Percentiles rank a stretch among this genome's conserved stretches.
phyloP scores from a whole-genome alignment of 2,113 vertebrate genomes.

The Platysteira castanea region DNA sequence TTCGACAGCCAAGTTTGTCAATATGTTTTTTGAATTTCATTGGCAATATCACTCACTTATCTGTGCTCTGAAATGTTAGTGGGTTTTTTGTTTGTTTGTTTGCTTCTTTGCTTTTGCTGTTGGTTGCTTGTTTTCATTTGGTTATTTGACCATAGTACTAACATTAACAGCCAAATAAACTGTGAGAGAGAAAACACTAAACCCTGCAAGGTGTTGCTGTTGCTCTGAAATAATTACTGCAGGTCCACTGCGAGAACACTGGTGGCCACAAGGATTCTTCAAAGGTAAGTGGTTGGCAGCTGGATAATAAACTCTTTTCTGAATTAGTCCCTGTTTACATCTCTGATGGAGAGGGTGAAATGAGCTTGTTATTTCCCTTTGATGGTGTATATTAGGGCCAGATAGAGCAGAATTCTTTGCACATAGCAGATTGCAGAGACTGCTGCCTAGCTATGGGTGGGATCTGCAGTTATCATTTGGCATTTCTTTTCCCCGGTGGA shows the following conservation, averaged over 20 bases:
- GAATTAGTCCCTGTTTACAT: background rate
- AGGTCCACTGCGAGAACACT: background rate
- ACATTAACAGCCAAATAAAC: background rate
- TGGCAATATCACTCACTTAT: background rate
- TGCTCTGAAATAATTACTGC: background rate
- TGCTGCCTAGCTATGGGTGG: background rate
- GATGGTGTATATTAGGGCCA: background rate
- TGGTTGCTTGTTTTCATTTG: background rate
- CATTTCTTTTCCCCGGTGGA: background rate
- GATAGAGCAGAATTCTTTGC: background rate
- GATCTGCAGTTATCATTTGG: background rate
- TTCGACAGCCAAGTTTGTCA: constrained; percentile 13
- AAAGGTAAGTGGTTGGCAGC: background rate
- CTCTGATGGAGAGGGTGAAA: background rate
- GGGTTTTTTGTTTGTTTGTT: background rate
- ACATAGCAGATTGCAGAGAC: background rate
- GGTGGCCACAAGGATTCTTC: background rate
- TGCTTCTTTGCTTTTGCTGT: background rate
- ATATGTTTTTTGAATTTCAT: constrained; percentile 21
- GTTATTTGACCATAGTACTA: background rate
- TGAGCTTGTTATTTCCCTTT: background rate
- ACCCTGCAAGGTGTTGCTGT: background rate
- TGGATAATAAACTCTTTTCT: background rate
- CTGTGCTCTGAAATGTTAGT: constrained; percentile 18
- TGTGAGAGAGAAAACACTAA: background rate